Base-by-base conservation (phyloP, 2,113 vertebrate species). In the Carettochelys insculpta region DNA sequence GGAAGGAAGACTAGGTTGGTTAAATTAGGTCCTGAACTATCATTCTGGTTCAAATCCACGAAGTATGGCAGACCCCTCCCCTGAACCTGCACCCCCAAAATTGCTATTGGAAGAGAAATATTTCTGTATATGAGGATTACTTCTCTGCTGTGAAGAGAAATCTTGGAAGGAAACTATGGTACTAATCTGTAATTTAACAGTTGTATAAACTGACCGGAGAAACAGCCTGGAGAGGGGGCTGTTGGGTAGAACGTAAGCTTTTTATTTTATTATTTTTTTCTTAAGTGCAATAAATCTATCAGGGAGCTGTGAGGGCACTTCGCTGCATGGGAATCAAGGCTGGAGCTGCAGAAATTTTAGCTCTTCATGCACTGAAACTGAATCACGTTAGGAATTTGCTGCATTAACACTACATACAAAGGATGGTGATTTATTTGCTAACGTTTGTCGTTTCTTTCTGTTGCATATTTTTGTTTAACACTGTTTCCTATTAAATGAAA, bases 211-310 rank as follows among this genome's bases (percentile, higher is more conserved):
- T 52, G 45, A 88, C n/a, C 25, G 41, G 71, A 52, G 61, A 47
- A 68, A 41, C 41, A 8, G 27, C 43, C 51, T 27, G n/a, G 43
- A 47, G 43, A 31, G 92, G 77, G 52, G 45, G 80, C 38, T n/a
- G 29, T 71, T 29, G 78, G 20, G 73, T 80, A 25, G 83, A 92
- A 89, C 81, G 52, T 61, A 56, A 11, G 82, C 86, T 88, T 80
- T 34, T 81, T 81, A 47, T 84, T 52, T 77, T 86, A 78, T 52
- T 65, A 41, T 38, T 92, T 85, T 90, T 92, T 88, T 95, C 92
- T 96, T 84, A 97, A 97, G 97, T 98, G 97, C 97, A 98, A 97
- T 98, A 97, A 96, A 96, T 95, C 93, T 94, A 92, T 97, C 96
- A 97, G 97, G 97, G 97, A 97, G 94, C 92, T 86, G 87, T 82